Base-by-base conservation (phyloP, 1,140 invertebrate genomes). In the Paraescarpia echinospica region DNA sequence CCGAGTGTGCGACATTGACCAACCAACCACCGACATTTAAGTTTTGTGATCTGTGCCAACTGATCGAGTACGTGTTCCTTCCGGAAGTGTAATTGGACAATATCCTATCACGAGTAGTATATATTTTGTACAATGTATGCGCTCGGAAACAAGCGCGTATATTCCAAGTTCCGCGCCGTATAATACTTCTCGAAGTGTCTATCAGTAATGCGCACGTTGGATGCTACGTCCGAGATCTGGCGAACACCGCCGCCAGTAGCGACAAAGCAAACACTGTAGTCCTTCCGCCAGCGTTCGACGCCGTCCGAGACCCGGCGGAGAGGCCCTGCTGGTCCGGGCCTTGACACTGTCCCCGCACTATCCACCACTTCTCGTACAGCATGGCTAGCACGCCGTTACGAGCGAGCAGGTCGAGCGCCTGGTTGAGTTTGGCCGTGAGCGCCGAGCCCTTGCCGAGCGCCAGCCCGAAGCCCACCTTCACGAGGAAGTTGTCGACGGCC, bases 401-500 rank as follows among this genome's bases (percentile, higher is more conserved):
- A 33, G 33, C 22, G 22, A 93, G 92, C 33, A 31, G 88, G 92
- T 77, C 48, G 22, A 93, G 90, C 1, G 51, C 92, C 22, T 34
- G 34, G 41, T 93, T 93, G 31, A 93, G 91, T 31, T 91, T n/a
- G 34, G 34, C 33, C 91, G 33, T 35, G 14, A 48, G 48, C 33
- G 33, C 35, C 33, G 93, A 93, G 91, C 90, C 88, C 89, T 93
- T 93, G 34, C 34, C 88, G 33, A 93, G 91, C 33, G 93, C 93
- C 34, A 93, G 92, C 33, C 88, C 92, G 89, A 90, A 93, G n/a
- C 92, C 92, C 14, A 33, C 41, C 35, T 91, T 34, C n/a, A 92
- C 77, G 22, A 93, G 93, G 90, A 93, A 92, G 34, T 77, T 41
- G 35, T 92, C 93, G 92, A 93, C 92, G 35, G 92, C 92, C n/a